phyloP scores from a whole-genome alignment of 2,888 invertebrate species.

The Acronicta aceris region DNA sequence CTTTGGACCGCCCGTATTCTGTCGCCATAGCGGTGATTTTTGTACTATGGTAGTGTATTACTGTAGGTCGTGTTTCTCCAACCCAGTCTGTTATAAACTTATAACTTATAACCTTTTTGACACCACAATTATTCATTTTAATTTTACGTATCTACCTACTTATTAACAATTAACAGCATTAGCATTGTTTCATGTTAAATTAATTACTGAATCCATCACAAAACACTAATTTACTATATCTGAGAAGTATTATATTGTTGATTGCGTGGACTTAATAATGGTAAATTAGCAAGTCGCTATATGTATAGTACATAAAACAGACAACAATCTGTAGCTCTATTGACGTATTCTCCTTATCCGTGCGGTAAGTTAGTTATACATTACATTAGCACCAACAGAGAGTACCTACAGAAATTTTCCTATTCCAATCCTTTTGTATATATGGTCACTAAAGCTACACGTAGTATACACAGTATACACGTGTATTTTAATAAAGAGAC shows the following conservation, averaged over 20 bases:
- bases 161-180: too few relatives aligned
- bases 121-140: too few relatives aligned
- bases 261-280: constrained; percentile 6
- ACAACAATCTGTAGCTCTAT: not conserved
- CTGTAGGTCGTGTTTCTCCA: too few relatives aligned
- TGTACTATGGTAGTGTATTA: too few relatives aligned
- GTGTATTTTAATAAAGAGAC: too few relatives aligned
- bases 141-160: too few relatives aligned
- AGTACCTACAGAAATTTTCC: not conserved
- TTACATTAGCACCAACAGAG: not conserved
- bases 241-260: not conserved
- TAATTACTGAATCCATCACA: not conserved
- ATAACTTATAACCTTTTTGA: too few relatives aligned
- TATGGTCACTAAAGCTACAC: not conserved
- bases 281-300: constrained; percentile 11
- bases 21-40: too few relatives aligned
- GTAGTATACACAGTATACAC: too few relatives aligned
- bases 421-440: not conserved
- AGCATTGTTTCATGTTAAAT: too few relatives aligned
- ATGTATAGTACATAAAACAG: constrained; percentile 1
- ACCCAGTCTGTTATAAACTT: too few relatives aligned
- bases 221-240: constrained; percentile 8
- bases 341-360: not conserved
- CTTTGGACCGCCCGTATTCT: too few relatives aligned
- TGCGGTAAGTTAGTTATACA: not conserved